Conservation (phyloP, 1,140 invertebrate genomes). For the Bathynomus jamesi region DNA sequence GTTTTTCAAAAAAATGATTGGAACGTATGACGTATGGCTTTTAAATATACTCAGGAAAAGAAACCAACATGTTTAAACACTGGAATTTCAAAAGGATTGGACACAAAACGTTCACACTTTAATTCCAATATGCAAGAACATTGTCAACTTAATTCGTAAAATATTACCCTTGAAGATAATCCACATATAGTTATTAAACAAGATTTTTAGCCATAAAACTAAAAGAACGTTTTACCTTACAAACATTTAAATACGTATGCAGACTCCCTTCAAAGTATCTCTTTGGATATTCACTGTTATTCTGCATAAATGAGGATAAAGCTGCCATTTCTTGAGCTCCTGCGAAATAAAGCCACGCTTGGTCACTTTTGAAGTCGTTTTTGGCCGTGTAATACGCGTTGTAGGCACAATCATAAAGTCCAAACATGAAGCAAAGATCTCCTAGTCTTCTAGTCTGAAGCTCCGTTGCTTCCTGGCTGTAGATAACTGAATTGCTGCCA, state of each 20-base stretch:
- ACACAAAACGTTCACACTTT: too few relatives aligned
- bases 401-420: slow-evolving; percentile 85
- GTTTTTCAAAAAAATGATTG: slow-evolving; percentile 17
- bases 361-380: slow-evolving; percentile 89
- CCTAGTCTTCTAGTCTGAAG: slow-evolving; percentile 83
- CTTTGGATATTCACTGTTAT: slow-evolving; percentile 47
- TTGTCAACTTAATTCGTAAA: too few relatives aligned
- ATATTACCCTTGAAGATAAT: too few relatives aligned
- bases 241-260: slow-evolving; percentile 32
- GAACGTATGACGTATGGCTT: too few relatives aligned
- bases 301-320: slow-evolving; percentile 81
- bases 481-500: slow-evolving; percentile 43
- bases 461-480: slow-evolving; percentile 81
- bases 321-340: slow-evolving; percentile 94
- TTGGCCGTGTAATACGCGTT: slow-evolving; percentile 91
- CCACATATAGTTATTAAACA: too few relatives aligned
- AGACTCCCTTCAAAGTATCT: slow-evolving; percentile 30
- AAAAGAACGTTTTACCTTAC: slow-evolving; percentile 29
- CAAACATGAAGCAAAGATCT: slow-evolving; percentile 94
- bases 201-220: too few relatives aligned
- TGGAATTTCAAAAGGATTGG: too few relatives aligned
- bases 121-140: too few relatives aligned
- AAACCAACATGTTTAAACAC: too few relatives aligned
- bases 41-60: too few relatives aligned
- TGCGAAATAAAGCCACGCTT: slow-evolving; percentile 94